Evolutionary conservation across 2,797 vertebrate genomes (phyloP), one percentile per base, ranked within the genome.

Genomic region (Muraenolepis orangiensis): DNA sequence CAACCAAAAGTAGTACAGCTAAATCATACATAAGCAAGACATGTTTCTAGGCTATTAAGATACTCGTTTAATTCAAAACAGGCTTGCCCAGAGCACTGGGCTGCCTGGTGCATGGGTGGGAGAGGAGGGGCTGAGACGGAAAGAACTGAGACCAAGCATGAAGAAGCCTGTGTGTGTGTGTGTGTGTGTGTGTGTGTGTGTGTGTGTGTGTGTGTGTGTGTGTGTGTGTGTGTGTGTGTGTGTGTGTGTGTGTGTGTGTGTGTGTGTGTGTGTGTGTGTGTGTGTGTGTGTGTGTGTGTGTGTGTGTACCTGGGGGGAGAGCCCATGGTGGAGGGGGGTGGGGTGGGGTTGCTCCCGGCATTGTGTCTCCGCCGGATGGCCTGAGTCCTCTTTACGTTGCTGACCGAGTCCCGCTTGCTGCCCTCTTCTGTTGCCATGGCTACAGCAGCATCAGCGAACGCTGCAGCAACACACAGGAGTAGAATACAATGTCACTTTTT

Each of bases 311-410:
- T 96, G 46, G 95, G 96, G 4, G 96, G 96, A 0, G 96, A 97
- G 31, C 96, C 96, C 95, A 96, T 96, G 80, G 95, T 93, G 0
- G 96, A 97, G 0, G 96, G 95, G 0, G 96, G 96, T 0, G 96
- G 96, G 0, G 96, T 96, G 66, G 96, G 96, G 88, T 96, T 97
- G 90, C 95, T 96, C 77, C 96, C 96, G 0, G 96, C 96, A 5
- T 97, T 96, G 86, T 97, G 96, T 74, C 96, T 92, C 77, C 96
- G 91, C 76, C 96, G 94, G 83, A 96, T 96, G 12, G 96, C 96
- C 89, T 96, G 96, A 26, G 94, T 93, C 75, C 96, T 94, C 89
- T 96, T 94, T 23, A 96, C 93, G 1, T 86, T 96, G 91, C 94
- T 95, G 0, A 94, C 89, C 0, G 93, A 90, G 76, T 96, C 95